These are phyloP conservation scores for Diarsia mendica DNA, from an alignment of 2,888 invertebrate genomes.

Conservation along the genomic window DNA sequence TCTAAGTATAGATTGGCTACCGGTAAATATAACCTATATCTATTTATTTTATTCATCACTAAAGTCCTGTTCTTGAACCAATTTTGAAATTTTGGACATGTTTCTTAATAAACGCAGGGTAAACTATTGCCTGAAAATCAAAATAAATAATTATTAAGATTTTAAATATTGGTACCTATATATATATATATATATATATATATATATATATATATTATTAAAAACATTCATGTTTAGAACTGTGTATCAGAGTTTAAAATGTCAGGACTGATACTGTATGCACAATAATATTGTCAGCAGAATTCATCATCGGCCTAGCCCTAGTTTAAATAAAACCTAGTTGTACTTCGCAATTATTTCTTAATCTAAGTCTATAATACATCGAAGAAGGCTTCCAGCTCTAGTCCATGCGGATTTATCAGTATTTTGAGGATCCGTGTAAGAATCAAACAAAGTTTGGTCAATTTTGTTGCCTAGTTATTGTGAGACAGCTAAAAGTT, in stretches of 20 bases:
- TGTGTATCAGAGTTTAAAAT: constrained; percentile 43
- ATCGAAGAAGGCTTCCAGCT: constrained; percentile 48
- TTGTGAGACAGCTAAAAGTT: neutral
- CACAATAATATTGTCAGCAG: constrained; percentile 27
- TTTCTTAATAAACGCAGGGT: constrained; percentile 87
- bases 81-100: constrained; percentile 82
- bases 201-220: constrained; percentile 51
- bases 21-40: constrained; percentile 49
- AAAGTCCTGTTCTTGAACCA: constrained; percentile 82
- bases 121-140: constrained; percentile 85
- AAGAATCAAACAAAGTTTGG: neutral
- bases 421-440: constrained; percentile 10
- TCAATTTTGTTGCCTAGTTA: neutral
- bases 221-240: constrained; percentile 56
- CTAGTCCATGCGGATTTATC: constrained; percentile 18
- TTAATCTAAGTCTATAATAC: constrained; percentile 20
- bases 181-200: constrained; percentile 41
- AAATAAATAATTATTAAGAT: constrained; percentile 78
- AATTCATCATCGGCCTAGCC: constrained; percentile 31
- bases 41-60: constrained; percentile 65
- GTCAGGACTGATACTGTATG: constrained; percentile 45
- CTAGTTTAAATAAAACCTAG: constrained; percentile 29
- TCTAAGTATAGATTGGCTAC: constrained; percentile 46
- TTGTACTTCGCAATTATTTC: constrained; percentile 21
- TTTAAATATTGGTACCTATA: constrained; percentile 68